Conservation (phyloP, 1,140 invertebrate genomes). For the Calliphora vicina region DNA sequence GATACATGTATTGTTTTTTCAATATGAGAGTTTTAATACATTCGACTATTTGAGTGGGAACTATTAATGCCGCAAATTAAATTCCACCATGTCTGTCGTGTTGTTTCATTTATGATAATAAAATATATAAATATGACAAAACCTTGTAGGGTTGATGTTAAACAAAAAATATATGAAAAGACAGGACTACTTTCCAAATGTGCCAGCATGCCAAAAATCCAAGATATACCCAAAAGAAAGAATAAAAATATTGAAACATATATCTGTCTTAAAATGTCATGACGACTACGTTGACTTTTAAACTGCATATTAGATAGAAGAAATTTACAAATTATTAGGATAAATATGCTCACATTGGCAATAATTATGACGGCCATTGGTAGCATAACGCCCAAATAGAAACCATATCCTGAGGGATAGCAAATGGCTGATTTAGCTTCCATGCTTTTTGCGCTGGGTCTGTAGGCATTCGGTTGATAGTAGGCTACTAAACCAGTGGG, state of each 20-base stretch:
- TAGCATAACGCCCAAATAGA: neutral
- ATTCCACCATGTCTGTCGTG: neutral
- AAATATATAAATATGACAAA: slow-evolving; percentile 12
- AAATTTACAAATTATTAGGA: neutral
- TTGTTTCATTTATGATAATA: neutral
- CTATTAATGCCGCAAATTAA: no score
- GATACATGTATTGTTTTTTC: no score
- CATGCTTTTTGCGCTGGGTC: no score
- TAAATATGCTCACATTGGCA: neutral
- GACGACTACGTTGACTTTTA: neutral
- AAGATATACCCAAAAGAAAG: neutral
- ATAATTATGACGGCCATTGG: neutral
- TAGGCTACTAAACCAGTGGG: neutral
- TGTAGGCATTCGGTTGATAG: neutral
- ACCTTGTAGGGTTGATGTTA: neutral
- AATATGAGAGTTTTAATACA: no score
- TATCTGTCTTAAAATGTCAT: neutral
- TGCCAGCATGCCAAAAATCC: neutral
- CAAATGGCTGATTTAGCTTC: neutral
- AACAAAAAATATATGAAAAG: neutral
- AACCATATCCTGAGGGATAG: neutral
- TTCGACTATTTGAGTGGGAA: no score
- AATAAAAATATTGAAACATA: neutral
- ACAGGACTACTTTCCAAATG: neutral
- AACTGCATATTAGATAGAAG: neutral